These are phyloP conservation scores for Hemistola chrysoprasaria DNA, from an alignment of 2,888 invertebrate genomes.

Conservation along the genomic window DNA sequence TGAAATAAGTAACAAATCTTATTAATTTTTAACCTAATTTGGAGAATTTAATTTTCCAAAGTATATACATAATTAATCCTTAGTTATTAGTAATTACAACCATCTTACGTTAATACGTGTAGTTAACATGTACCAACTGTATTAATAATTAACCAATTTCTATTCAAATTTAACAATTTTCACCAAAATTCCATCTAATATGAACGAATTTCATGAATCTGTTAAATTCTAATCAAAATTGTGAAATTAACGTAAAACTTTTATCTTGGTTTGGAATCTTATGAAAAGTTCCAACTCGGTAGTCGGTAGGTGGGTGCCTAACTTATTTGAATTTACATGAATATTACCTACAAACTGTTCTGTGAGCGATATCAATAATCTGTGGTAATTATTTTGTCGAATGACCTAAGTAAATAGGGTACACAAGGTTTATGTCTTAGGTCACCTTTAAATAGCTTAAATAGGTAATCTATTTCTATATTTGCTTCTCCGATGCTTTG, in stretches of 20 bases:
- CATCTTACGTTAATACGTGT: too few relatives aligned
- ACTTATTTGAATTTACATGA: constrained; percentile 60
- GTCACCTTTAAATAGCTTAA: too few relatives aligned
- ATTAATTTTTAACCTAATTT: too few relatives aligned
- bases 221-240: constrained; percentile 42
- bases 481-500: too few relatives aligned
- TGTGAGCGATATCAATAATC: constrained; percentile 23
- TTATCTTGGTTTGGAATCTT: constrained; percentile 34
- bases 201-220: constrained; percentile 32
- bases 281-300: constrained; percentile 17
- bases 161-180: not conserved
- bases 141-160: constrained; percentile 1
- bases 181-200: constrained; percentile 8
- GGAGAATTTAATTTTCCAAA: too few relatives aligned
- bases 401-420: constrained; percentile 13
- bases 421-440: too few relatives aligned
- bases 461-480: too few relatives aligned
- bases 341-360: constrained; percentile 44
- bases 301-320: constrained; percentile 32
- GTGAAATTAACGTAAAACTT: constrained; percentile 42
- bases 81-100: too few relatives aligned
- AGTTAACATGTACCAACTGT: too few relatives aligned
- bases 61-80: too few relatives aligned
- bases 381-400: constrained; percentile 6
- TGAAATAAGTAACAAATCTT: too few relatives aligned